A percentile compares a stretch with the other conserved stretches of the same genome.
These are phyloP conservation scores for Leptopilina boulardi DNA, from an alignment of 1,140 invertebrate species.

Conservation along the genomic window DNA sequence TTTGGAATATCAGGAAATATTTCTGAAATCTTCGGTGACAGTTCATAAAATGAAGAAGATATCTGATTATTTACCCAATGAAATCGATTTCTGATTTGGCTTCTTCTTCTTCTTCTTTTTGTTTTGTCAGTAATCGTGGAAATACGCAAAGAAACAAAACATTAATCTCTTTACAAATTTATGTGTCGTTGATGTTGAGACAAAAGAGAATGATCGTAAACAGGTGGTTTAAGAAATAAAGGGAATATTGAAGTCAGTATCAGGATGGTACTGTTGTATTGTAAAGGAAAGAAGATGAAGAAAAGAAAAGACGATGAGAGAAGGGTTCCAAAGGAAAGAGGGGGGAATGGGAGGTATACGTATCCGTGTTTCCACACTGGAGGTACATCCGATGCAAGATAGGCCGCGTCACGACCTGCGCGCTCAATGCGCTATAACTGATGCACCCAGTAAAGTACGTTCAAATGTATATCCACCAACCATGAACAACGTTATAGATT, in stretches of 20 bases:
- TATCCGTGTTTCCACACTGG: conserved; percentile 74
- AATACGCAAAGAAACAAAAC: not conserved
- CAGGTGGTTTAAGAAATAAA: conserved; percentile 24
- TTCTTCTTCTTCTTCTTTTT: not conserved
- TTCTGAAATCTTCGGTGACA: too few species aligned
- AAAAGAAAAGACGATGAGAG: conserved; percentile 26
- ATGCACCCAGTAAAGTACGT: conserved; percentile 62
- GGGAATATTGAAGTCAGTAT: conserved; percentile 11
- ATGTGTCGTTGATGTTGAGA: conserved; percentile 23
- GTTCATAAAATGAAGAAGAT: not conserved
- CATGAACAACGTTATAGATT: conserved; percentile 48
- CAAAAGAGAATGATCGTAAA: conserved; percentile 24
- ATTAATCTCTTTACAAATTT: conserved; percentile 23
- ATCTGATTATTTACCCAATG: not conserved
- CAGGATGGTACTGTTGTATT: conserved; percentile 16
- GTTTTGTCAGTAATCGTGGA: not conserved
- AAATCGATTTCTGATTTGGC: not conserved
- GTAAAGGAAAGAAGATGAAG: conserved; percentile 2
- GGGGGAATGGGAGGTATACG: conserved; percentile 44
- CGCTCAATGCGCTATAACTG: conserved; percentile 64
- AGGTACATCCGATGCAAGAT: conserved; percentile 74
- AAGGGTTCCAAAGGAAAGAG: conserved; percentile 8
- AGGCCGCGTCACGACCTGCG: conserved; percentile 71
- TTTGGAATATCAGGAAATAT: too few species aligned
- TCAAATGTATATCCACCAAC: conserved; percentile 47